Evolutionary conservation across 2,888 invertebrate species (phyloP), one percentile per base, ranked within the genome.

Genomic region (Acronicta aceris): DNA sequence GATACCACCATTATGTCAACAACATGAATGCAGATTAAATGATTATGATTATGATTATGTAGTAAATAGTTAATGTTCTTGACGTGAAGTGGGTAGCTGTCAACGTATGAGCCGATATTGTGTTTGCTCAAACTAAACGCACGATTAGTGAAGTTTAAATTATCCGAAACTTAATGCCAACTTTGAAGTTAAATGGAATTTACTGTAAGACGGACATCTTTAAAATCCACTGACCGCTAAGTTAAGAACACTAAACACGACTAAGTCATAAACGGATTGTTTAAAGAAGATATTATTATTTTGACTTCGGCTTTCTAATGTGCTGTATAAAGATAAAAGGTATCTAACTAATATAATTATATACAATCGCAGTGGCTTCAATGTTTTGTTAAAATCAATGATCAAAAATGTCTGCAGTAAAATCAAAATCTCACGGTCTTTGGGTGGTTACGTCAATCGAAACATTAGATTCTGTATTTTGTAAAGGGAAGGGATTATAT

Each of bases 221-320:
- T 76, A 69, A 78, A 81, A 79, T 69, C 77, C 73, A 78, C 77
- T 81, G 81, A 77, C 81, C 82, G 74, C 76, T 71, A 61, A 67
- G 68, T 73, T 76, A 59, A 61, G 61, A 69, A 41, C 40, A 48
- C 46, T 49, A 41, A 63, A 52, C 50, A 53, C 46, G 49, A 43
- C 51, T 64, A 74, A 76, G 71, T 69, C 38, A 71, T 42, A 68
- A 50, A 68, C 57, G 62, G 15, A n/a, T 15, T 27, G 17, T 27
- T 30, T n/a, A n/a, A 38, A n/a, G n/a, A n/a, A n/a, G n/a, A n/a
- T n/a, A n/a, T 8, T 12, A 12, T 12, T 12, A 1, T 30, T 30
- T 21, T 21, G 21, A 1, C 1, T 10, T 5, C 9, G 30, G 13
- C 13, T 13, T 36, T 33, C 12, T 7, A 27, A 27, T 6, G 30